Base-by-base conservation (phyloP, 2,113 vertebrate genomes). In the Protobothrops mucrosquamatus region DNA sequence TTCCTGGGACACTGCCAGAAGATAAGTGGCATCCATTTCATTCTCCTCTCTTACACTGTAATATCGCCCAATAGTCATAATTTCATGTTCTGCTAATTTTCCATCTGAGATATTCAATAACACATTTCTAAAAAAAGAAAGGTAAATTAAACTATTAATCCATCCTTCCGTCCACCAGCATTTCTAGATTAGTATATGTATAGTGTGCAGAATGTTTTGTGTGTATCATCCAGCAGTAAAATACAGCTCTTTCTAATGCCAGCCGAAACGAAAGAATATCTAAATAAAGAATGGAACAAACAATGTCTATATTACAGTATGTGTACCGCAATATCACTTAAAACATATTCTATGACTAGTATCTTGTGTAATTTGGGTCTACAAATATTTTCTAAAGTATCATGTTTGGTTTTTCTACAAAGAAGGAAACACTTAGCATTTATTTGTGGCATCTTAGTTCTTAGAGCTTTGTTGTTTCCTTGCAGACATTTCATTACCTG, bases 11-110 rank as follows among this genome's bases (percentile, higher is more conserved):
- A 96, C 90, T 24, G 98, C 96, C 93, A 99, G 94, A 94, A 98
- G 96, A 89, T 96, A 51, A n/a, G 92, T 93, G 85, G 97, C 18
- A 15, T 98, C 97, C 86, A 59, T 64, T 88, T 97, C 95, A 0
- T 91, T 87, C 51, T 96, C 94, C 91, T 98, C 88, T 56, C 89
- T 96, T 29, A 96, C 93, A 0, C 96, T 91, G 59, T 98, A 99
- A 91, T 94, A 92, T 89, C 98, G 98, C 14, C 97, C 98, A 48
- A 99, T 96, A 22, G 98, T 98, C 95, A 99, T 95, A 92, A 98
- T 95, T 96, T 99, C 99, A 1, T 99, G 98, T 48, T 99, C 98
- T 23, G 96, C 97, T 92, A 99, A 97, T 0, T 92, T 95, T 92
- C 95, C 96, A 14, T 51, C 96, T 91, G 95, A 95, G 7, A 98